A percentile compares a stretch with the other conserved stretches of the same genome.
phyloP scores from a whole-genome alignment of 1,140 invertebrate genomes.

The Cylas formicarius region DNA sequence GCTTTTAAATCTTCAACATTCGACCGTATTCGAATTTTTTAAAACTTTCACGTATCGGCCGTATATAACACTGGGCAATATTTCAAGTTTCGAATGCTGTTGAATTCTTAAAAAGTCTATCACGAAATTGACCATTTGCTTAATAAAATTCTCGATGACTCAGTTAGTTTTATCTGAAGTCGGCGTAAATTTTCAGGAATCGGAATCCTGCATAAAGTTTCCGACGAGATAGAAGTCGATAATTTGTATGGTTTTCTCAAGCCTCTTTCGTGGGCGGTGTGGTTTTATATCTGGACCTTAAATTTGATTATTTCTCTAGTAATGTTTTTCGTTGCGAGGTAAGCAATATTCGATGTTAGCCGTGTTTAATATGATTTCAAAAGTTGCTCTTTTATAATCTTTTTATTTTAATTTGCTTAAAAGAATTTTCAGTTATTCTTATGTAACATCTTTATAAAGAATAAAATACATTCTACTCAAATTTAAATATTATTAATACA shows the following conservation, averaged over 20 bases:
- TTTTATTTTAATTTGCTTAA: too few species aligned
- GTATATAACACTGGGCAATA: too few species aligned
- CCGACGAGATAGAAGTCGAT: constrained; percentile 9
- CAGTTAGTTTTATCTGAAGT: neutral
- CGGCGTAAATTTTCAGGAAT: constrained; percentile 8
- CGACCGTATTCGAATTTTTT: too few species aligned
- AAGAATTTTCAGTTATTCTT: too few species aligned
- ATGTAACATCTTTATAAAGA: too few species aligned
- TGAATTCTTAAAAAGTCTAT: neutral
- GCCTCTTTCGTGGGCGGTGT: constrained; percentile 29
- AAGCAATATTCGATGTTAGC: constrained; percentile 13
- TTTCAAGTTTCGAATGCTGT: neutral
- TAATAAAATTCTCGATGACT: too few species aligned
- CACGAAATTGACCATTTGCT: neutral
- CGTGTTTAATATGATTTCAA: constrained; percentile 30
- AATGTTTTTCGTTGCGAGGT: constrained; percentile 55
- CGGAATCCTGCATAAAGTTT: constrained; percentile 16
- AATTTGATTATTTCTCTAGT: constrained; percentile 77
- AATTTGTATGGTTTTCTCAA: constrained; percentile 20
- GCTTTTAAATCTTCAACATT: too few species aligned
- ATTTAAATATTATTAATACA: too few species aligned
- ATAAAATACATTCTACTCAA: too few species aligned
- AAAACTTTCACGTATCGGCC: too few species aligned
- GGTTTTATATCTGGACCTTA: constrained; percentile 47
- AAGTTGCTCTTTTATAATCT: too few species aligned